Conservation (phyloP, 2,113 vertebrate species). For the Macquaria australasica region DNA sequence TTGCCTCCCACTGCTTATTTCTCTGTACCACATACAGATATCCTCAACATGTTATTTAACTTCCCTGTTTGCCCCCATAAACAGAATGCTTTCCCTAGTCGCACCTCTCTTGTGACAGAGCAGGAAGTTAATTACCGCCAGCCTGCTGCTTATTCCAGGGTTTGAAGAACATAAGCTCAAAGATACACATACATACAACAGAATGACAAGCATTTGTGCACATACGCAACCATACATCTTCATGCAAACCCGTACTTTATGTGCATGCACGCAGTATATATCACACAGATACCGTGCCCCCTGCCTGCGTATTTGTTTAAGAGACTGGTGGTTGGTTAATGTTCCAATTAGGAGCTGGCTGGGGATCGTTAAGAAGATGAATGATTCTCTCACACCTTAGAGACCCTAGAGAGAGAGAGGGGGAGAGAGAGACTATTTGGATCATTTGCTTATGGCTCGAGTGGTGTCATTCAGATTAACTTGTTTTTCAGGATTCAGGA, state of each 20-base stretch:
- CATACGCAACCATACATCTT: background rate
- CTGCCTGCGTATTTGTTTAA: constrained; percentile 72
- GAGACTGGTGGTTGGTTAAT: constrained; percentile 80
- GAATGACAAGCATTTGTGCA: constrained; percentile 9
- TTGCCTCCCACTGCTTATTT: background rate
- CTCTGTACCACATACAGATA: background rate
- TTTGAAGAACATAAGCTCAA: constrained; percentile 17
- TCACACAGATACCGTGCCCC: constrained; percentile 17
- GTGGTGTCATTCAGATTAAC: background rate
- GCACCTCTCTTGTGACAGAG: constrained; percentile 21
- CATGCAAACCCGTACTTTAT: background rate
- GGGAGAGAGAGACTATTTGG: constrained; percentile 23
- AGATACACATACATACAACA: constrained; percentile 7
- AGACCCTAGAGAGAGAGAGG: constrained; percentile 43
- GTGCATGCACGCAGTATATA: background rate
- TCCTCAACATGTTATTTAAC: background rate
- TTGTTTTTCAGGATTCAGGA: constrained; percentile 8
- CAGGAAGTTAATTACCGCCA: constrained; percentile 20
- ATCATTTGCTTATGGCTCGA: constrained; percentile 11
- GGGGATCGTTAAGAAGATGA: constrained; percentile 77
- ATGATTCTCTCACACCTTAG: constrained; percentile 66
- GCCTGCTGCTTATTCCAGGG: constrained; percentile 16
- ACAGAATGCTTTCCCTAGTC: background rate
- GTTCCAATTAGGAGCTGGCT: constrained; percentile 76
- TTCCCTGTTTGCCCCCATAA: background rate